phyloP scores from a whole-genome alignment of 2,113 vertebrate species.

The Vimba vimba region DNA sequence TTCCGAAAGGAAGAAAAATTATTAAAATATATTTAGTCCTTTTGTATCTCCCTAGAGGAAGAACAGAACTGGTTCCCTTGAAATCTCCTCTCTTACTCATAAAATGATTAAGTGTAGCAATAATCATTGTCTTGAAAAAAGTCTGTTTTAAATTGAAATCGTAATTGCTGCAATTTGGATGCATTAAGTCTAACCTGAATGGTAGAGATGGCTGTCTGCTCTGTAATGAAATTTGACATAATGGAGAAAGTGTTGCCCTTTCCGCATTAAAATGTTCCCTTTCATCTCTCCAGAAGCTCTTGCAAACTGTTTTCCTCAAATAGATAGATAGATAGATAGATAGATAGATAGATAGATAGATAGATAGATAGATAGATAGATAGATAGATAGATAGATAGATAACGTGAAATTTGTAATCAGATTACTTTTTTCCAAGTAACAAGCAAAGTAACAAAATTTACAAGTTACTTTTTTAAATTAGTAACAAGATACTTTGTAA shows the following conservation, averaged over 20 bases:
- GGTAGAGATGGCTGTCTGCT: slow-evolving; percentile 33
- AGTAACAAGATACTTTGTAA: no score
- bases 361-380: background rate
- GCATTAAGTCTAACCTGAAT: slow-evolving; percentile 58
- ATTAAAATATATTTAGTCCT: background rate
- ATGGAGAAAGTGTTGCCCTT: slow-evolving; percentile 27
- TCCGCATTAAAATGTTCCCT: slow-evolving; percentile 18
- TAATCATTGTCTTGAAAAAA: slow-evolving; percentile 60
- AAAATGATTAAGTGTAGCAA: slow-evolving; percentile 43
- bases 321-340: background rate
- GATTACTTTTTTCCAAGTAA: no score
- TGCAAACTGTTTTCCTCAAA: slow-evolving; percentile 25
- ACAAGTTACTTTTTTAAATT: no score
- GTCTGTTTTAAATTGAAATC: slow-evolving; percentile 55
- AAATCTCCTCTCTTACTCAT: background rate
- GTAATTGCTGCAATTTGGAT: slow-evolving; percentile 68
- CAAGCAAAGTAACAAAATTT: no score
- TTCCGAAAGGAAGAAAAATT: background rate
- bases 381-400: no score
- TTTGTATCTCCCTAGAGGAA: background rate
- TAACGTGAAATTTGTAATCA: no score
- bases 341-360: background rate
- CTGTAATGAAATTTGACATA: slow-evolving; percentile 49
- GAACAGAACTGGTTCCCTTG: background rate
- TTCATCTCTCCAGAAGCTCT: slow-evolving; percentile 33